phyloP scores from a whole-genome alignment of 2,113 vertebrate species.

The human (Homo sapiens) region DNA sequence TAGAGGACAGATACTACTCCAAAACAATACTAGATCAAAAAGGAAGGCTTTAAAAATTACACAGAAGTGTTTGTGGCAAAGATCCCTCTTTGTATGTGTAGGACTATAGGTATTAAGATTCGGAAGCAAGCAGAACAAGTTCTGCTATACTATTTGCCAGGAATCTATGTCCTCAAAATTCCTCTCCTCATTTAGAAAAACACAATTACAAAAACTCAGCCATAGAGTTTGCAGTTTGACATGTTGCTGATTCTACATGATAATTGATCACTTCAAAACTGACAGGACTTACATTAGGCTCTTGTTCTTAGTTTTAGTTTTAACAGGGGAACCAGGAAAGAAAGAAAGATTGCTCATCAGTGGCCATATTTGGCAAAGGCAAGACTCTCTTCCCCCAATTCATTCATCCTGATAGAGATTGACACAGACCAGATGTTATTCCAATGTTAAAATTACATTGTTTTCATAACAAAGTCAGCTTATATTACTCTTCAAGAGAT shows the following conservation, averaged over 20 bases:
- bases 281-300: conserved; percentile 31
- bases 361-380: conserved; percentile 73
- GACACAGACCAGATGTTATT: conserved; percentile 80
- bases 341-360: conserved; percentile 46
- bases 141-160: background rate
- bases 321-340: conserved; percentile 8
- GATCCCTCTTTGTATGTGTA: background rate
- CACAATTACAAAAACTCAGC: conserved; percentile 33
- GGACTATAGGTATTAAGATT: background rate
- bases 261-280: conserved; percentile 26
- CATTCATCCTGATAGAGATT: conserved; percentile 68
- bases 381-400: background rate
- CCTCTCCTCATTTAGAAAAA: conserved; percentile 35
- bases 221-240: background rate
- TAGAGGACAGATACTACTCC: background rate
- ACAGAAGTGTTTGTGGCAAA: background rate
- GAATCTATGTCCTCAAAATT: conserved; percentile 49
- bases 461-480: conserved; percentile 77
- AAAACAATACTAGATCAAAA: background rate
- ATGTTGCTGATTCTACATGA: background rate
- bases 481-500: conserved; percentile 71
- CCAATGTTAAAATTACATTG: conserved; percentile 78
- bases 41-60: background rate
- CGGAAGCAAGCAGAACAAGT: conserved; percentile 2
- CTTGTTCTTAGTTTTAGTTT: conserved; percentile 47